phyloP scores from a whole-genome alignment of 2,888 invertebrate species.

The Drosophila ustulata region DNA sequence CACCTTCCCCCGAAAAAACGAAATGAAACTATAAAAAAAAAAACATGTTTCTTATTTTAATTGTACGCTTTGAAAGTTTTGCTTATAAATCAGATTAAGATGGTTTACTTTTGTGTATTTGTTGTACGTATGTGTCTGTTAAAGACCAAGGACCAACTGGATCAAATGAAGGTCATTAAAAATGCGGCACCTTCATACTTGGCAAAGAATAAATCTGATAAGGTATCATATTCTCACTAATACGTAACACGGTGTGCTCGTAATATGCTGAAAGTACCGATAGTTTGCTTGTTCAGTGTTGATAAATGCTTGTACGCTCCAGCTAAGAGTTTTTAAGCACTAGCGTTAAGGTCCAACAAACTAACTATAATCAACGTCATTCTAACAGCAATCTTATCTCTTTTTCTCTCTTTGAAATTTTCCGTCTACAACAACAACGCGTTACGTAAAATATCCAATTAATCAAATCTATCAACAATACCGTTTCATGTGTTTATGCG shows the following conservation, averaged over 20 bases:
- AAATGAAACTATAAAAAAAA: slow-evolving; percentile 4
- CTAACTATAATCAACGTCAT: slow-evolving; percentile 63
- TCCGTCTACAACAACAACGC: slow-evolving; percentile 44
- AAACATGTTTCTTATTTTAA: slow-evolving; percentile 27
- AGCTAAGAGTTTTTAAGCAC: slow-evolving; percentile 27
- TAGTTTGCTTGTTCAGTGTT: slow-evolving; percentile 63
- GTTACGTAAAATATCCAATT: slow-evolving; percentile 16
- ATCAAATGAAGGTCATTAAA: slow-evolving; percentile 91
- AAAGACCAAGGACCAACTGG: slow-evolving; percentile 88
- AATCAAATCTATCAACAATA: slow-evolving; percentile 41
- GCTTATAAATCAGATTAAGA: slow-evolving; percentile 26
- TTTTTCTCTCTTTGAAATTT: slow-evolving; percentile 60
- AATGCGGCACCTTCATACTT: slow-evolving; percentile 94
- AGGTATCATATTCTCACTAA: slow-evolving; percentile 87
- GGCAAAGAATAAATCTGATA: slow-evolving; percentile 93
- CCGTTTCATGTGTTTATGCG: slow-evolving; percentile 57
- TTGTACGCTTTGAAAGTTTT: slow-evolving; percentile 37
- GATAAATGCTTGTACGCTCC: slow-evolving; percentile 61
- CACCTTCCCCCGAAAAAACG: slow-evolving; percentile 5
- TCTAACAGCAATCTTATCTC: slow-evolving; percentile 67
- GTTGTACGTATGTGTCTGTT: slow-evolving; percentile 38
- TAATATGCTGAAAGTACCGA: slow-evolving; percentile 11
- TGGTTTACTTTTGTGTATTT: slow-evolving; percentile 16
- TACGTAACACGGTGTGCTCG: neutral
- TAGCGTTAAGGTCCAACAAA: slow-evolving; percentile 40